Evolutionary conservation across 2,888 invertebrate genomes (phyloP), one percentile per base, ranked within the genome.

Genomic region (Girardia tigrina): DNA sequence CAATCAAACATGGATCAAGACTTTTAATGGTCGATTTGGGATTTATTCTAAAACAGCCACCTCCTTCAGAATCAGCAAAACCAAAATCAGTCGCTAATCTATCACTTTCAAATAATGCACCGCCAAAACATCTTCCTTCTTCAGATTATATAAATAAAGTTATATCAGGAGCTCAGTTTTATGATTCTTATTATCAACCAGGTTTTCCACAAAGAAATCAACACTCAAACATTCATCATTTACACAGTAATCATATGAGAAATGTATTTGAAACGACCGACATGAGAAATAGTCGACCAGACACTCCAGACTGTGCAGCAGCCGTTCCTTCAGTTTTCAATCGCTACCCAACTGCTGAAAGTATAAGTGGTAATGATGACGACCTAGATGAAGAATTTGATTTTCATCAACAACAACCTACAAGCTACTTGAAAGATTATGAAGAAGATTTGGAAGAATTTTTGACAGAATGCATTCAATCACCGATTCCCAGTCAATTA

Each of bases 1-100:
- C 76, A 28, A 77, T 76, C 20, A 76, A 76, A 29, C 76, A 76
- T 69, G 76, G 76, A 23, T 27, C 76, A 20, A 29, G 76, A 23
- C 16, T 76, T 42, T 28, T 76, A 26, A 56, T 76, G 20, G 74
- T 74, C 8, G 56, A 36, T 42, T 27, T 74, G 23, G 56, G 56
- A 23, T 26, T 26, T 26, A 74, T 26, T 26, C n/a, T 23, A 26
- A 69, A 74, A 26, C n/a, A 56, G 26, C 42, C 42, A n/a, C 26
- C 1, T 4, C 74, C 74, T 2, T 42, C 27, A 8, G 74, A 74
- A 26, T 26, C 69, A 23, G 26, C 23, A 2, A 42, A 56, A 12
- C 26, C 56, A 12, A 23, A 23, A 26, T 26, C 12, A 42, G 16
- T 6, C 29, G 69, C 14, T 12, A n/a, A 23, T 26, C 26, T 26